Conservation (phyloP, 2,113 vertebrate species). For the Hemichromis elongatus region DNA sequence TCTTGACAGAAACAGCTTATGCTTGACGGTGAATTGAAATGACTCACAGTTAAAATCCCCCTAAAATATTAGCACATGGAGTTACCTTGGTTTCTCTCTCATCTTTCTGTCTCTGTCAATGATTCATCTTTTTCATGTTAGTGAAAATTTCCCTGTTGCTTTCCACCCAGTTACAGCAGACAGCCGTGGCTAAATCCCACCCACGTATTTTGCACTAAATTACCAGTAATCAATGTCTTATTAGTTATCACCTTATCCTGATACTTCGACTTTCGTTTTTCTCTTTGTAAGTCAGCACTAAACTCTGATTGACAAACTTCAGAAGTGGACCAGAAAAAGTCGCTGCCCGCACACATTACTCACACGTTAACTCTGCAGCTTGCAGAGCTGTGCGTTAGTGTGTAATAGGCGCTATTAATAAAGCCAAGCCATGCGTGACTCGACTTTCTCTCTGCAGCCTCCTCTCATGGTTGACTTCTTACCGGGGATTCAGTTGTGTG, state of each 20-base stretch:
- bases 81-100: constrained; percentile 38
- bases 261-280: not conserved
- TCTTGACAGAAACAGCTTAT: constrained; percentile 32
- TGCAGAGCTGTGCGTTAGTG: not conserved
- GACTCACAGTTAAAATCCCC: constrained; percentile 52
- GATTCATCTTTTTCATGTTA: constrained; percentile 51
- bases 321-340: constrained; percentile 22
- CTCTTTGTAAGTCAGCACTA: not conserved
- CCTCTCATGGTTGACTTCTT: constrained; percentile 47
- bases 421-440: constrained; percentile 60
- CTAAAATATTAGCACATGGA: constrained; percentile 24
- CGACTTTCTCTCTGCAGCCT: constrained; percentile 33
- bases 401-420: constrained; percentile 65
- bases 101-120: constrained; percentile 39
- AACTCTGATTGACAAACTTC: constrained; percentile 56
- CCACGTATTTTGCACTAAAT: constrained; percentile 39
- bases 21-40: constrained; percentile 23
- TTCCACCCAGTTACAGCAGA: constrained; percentile 50
- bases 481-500: constrained; percentile 60
- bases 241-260: constrained; percentile 7
- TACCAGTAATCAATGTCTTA: constrained; percentile 43
- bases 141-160: constrained; percentile 44
- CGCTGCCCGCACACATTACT: constrained; percentile 21
- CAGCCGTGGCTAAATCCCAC: constrained; percentile 42
- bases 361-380: constrained; percentile 1